Percentiles rank a stretch among this genome's conserved stretches.
phyloP scores from a whole-genome alignment of 2,113 vertebrate species.

The Campylomormyrus tamandua region DNA sequence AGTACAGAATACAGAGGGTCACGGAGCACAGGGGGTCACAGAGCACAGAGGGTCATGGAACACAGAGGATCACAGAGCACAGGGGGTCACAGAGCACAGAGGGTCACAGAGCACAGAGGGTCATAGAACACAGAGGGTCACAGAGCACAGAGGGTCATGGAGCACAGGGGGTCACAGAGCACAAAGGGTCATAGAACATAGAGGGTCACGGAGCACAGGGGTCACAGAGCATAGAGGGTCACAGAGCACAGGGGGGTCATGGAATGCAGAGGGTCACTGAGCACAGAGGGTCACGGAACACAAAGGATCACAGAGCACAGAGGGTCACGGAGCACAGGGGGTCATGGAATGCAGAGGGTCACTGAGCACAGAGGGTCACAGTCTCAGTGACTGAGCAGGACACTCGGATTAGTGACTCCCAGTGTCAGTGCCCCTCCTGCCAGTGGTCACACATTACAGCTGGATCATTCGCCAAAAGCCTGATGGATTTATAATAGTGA shows the following conservation, averaged over 20 bases:
- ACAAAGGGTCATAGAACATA: too few species aligned
- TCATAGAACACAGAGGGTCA: too few species aligned
- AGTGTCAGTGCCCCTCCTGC: neutral
- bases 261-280: too few species aligned
- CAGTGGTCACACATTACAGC: neutral
- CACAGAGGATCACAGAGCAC: rapidly evolving
- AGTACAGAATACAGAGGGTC: neutral
- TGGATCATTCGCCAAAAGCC: neutral
- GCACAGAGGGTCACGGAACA: too few species aligned
- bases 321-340: too few species aligned
- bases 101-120: rapidly evolving
- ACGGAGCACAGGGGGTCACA: neutral
- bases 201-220: too few species aligned
- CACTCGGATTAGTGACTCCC: neutral
- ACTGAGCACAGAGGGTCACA: neutral
- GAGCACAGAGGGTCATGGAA: neutral
- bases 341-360: too few species aligned
- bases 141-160: too few species aligned
- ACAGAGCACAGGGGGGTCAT: neutral
- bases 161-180: too few species aligned
- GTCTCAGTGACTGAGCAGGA: neutral
- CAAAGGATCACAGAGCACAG: too few species aligned
- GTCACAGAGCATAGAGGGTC: neutral
- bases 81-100: too few species aligned
- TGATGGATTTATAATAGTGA: neutral